These are phyloP conservation scores for Centropristis striata DNA, from an alignment of 2,113 vertebrate genomes.

Conservation along the genomic window DNA sequence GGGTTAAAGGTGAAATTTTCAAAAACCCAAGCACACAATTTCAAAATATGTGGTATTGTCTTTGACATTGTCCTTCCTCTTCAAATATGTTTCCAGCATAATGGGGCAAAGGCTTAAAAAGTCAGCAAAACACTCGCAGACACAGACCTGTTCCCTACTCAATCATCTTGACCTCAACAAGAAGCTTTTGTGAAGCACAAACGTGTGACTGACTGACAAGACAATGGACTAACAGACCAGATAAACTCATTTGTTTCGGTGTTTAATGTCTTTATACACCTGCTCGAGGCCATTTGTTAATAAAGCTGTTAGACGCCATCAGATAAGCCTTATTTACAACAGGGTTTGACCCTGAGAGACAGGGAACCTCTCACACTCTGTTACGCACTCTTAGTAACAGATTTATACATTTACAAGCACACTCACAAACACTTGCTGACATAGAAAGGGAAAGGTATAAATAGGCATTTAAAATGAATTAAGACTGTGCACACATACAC, in stretches of 20 bases:
- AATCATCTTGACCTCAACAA: constrained; percentile 2
- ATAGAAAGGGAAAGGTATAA: not conserved
- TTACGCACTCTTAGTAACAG: not conserved
- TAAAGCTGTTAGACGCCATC: constrained; percentile 25
- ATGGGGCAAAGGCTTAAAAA: not conserved
- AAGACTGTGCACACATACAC: not conserved
- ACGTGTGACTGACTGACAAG: not conserved
- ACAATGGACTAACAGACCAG: not conserved
- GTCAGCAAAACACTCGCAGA: not conserved
- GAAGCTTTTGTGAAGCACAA: constrained; percentile 19
- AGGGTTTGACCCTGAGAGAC: constrained; percentile 33
- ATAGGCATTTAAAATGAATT: not conserved
- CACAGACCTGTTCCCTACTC: not conserved
- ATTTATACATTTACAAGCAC: not conserved
- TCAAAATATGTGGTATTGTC: not conserved
- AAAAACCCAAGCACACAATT: not conserved
- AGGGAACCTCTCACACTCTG: not conserved
- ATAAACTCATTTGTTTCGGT: not conserved
- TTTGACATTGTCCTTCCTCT: not conserved
- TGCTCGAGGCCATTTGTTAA: constrained; percentile 4
- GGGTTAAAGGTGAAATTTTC: not conserved
- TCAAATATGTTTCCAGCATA: not conserved
- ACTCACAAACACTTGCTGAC: not conserved
- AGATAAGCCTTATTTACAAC: constrained; percentile 46
- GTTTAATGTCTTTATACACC: constrained; percentile 30